A percentile compares a stretch with the other conserved stretches of the same genome.
Conservation (phyloP, 2,113 vertebrate species). For the Pluvialis apricaria region DNA sequence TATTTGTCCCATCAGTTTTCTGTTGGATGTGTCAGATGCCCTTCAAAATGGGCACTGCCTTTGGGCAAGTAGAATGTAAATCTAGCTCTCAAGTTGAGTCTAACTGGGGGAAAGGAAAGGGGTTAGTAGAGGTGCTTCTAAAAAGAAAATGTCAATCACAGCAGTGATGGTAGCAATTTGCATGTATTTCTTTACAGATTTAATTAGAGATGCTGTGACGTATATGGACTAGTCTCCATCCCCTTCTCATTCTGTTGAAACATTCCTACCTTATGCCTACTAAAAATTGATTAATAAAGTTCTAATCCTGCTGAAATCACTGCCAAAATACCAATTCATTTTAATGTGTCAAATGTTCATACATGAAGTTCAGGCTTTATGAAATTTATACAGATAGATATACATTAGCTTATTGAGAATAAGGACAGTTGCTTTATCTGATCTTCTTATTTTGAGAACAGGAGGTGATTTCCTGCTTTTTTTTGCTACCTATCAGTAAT, state of each 20-base stretch:
- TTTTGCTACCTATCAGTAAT: not conserved
- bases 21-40: accelerated
- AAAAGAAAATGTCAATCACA: not conserved
- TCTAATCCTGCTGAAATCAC: not conserved
- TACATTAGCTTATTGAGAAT: not conserved
- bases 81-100: not conserved
- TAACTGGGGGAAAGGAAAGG: not conserved
- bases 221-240: not conserved
- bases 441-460: not conserved
- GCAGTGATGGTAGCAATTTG: not conserved
- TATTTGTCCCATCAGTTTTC: not conserved
- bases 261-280: not conserved
- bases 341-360: not conserved
- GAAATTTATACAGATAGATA: not conserved
- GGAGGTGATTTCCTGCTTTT: not conserved
- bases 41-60: accelerated
- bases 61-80: not conserved
- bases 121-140: not conserved
- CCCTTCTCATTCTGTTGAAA: not conserved
- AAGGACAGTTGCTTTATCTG: not conserved
- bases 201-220: not conserved
- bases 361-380: not conserved
- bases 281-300: not conserved
- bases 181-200: not conserved
- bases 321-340: not conserved